These are phyloP conservation scores for Myotis myotis DNA, from an alignment of 2,797 vertebrate genomes.

Conservation along the genomic window DNA sequence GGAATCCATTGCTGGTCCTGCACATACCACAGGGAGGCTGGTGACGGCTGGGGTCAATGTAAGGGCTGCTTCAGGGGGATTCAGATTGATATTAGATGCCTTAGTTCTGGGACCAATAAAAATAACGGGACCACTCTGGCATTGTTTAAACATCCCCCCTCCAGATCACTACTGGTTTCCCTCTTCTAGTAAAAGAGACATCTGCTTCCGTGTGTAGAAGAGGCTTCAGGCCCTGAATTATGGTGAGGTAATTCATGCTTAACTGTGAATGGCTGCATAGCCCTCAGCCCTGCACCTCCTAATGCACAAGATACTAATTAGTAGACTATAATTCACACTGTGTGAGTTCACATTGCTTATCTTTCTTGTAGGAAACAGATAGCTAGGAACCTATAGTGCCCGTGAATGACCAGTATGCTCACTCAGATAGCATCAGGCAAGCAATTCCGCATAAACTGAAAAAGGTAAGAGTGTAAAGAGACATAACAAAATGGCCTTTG, in stretches of 20 bases:
- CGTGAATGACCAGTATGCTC: neutral
- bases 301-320: conserved; percentile 52
- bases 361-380: neutral
- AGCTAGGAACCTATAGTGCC: neutral
- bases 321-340: conserved; percentile 56
- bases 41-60: neutral
- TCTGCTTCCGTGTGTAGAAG: conserved; percentile 72
- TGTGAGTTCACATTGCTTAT: conserved; percentile 62
- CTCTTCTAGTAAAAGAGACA: conserved; percentile 58
- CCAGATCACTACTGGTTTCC: conserved; percentile 23
- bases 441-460: neutral
- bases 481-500: conserved; percentile 5
- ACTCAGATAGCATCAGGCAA: neutral
- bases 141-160: neutral
- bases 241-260: conserved; percentile 69
- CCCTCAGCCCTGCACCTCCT: conserved; percentile 31
- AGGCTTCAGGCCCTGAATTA: conserved; percentile 68
- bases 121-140: neutral
- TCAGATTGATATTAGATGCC: neutral
- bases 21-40: neutral
- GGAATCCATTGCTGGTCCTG: neutral
- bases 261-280: conserved; percentile 62
- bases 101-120: neutral
- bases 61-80: neutral
- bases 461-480: conserved; percentile 5